Evolutionary conservation across 1,140 invertebrate genomes (phyloP).

Genomic region (Schlechtendalia chinensis): DNA sequence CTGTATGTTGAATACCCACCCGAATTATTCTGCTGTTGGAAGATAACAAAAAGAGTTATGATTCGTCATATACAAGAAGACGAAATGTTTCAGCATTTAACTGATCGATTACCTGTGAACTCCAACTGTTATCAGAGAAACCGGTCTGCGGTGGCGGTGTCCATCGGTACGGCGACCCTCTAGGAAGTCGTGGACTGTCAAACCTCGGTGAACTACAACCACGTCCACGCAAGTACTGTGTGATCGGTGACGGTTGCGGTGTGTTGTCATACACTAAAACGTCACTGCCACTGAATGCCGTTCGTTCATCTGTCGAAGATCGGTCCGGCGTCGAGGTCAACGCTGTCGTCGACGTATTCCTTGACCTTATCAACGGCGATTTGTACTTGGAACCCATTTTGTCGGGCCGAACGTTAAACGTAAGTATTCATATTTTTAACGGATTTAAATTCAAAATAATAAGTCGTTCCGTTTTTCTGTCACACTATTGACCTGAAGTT

Average conservation of each 20-base stretch:
- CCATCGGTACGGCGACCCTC: constrained; percentile 28
- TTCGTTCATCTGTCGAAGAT: neutral
- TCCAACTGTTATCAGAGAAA: constrained; percentile 4
- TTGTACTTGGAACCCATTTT: constrained; percentile 33
- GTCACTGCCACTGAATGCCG: neutral
- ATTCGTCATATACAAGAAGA: no score
- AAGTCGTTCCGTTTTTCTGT: no score
- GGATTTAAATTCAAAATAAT: no score
- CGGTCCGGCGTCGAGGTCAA: no score
- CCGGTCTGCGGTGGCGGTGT: neutral
- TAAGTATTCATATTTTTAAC: no score
- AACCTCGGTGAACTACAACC: constrained; percentile 25
- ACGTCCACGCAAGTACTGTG: neutral
- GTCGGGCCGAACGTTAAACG: no score
- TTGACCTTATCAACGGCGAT: neutral
- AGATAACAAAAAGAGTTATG: neutral
- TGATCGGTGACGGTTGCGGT: neutral
- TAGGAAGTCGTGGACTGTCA: neutral
- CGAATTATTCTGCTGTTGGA: neutral
- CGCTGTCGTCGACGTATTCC: neutral
- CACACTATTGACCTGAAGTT: no score
- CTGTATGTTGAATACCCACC: neutral
- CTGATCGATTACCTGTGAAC: neutral
- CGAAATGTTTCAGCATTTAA: neutral
- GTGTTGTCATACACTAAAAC: neutral